Conservation (phyloP, 2,888 invertebrate species). For the Campopleginae sp. region DNA sequence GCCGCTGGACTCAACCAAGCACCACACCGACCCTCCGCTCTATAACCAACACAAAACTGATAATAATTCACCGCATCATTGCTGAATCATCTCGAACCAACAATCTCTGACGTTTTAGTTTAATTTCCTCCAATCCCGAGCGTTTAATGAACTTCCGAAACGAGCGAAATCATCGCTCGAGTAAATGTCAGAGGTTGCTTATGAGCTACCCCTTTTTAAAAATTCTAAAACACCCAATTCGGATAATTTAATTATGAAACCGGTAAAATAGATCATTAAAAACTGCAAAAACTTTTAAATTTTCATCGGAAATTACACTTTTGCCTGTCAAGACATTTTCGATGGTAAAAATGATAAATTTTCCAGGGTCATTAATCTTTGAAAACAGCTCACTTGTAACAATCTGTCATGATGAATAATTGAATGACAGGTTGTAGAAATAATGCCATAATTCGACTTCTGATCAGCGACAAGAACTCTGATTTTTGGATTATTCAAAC, state of each 20-base stretch:
- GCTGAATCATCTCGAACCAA: slow-evolving; percentile 32
- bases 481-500: too few species aligned
- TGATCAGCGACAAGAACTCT: too few species aligned
- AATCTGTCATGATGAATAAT: slow-evolving; percentile 5
- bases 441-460: too few species aligned
- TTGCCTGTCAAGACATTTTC: background rate
- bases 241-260: background rate
- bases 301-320: background rate
- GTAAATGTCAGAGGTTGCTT: background rate
- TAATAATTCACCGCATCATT: slow-evolving; percentile 20
- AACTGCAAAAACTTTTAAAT: background rate
- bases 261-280: background rate
- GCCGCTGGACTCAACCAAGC: slow-evolving; percentile 31
- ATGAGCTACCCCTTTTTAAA: background rate
- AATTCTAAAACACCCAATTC: background rate
- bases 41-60: slow-evolving; percentile 16
- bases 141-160: background rate
- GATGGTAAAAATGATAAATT: background rate
- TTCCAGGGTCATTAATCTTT: background rate
- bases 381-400: background rate
- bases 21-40: slow-evolving; percentile 2
- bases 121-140: background rate
- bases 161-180: background rate
- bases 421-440: background rate
- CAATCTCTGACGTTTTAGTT: background rate